phyloP scores from a whole-genome alignment of 2,113 vertebrate genomes.

The Upupa epops region DNA sequence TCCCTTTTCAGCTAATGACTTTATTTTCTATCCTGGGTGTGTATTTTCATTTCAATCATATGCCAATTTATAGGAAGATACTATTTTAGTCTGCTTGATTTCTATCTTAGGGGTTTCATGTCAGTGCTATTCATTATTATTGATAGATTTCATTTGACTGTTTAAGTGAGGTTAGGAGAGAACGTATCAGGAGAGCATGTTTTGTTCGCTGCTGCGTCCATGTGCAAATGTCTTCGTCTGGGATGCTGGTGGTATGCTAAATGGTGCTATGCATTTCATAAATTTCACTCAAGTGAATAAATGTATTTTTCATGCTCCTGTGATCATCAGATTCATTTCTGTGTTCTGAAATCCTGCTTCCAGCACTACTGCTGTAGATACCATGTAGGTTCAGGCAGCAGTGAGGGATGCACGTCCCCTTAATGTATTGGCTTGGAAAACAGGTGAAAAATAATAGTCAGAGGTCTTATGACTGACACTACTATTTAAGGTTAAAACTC shows the following conservation, averaged over 20 bases:
- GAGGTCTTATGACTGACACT: neutral
- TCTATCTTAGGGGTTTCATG: neutral
- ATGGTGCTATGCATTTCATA: neutral
- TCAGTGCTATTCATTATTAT: neutral
- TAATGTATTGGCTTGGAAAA: neutral
- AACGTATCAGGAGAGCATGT: neutral
- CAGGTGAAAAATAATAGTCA: neutral
- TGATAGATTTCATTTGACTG: neutral
- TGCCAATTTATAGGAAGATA: neutral
- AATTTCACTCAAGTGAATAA: constrained; percentile 33
- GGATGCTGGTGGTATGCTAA: neutral
- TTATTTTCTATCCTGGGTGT: neutral
- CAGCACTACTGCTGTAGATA: neutral
- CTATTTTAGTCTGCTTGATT: neutral
- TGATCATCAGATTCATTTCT: neutral
- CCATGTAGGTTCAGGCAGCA: neutral
- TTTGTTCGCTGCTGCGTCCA: neutral
- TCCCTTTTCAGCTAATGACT: neutral
- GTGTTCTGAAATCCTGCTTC: neutral
- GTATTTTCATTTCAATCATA: neutral
- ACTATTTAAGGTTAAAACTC: neutral
- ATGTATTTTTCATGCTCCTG: constrained; percentile 7
- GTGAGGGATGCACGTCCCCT: neutral
- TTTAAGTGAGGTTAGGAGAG: neutral
- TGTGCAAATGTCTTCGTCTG: neutral